Percentiles rank a stretch among this genome's conserved stretches.
phyloP scores from a whole-genome alignment of 2,797 vertebrate species.

The Sebastes taczanowskii region DNA sequence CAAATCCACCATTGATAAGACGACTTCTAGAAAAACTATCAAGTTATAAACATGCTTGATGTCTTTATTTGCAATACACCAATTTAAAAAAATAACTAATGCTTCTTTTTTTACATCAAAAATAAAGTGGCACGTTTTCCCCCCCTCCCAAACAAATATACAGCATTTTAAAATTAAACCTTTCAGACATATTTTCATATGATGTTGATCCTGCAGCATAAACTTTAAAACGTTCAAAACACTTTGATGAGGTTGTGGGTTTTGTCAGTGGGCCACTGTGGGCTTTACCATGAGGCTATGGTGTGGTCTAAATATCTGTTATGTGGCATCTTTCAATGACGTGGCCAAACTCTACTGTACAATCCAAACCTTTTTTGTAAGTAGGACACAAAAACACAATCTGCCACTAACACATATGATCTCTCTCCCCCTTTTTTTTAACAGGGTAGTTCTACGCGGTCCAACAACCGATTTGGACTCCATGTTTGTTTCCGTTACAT shows the following conservation, averaged over 20 bases:
- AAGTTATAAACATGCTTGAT: not conserved
- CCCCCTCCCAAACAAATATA: not conserved
- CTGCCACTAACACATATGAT: slow-evolving; percentile 8
- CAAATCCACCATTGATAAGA: not conserved
- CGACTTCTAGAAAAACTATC: not conserved
- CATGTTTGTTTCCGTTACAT: slow-evolving; percentile 26
- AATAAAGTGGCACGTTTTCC: not conserved
- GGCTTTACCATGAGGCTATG: slow-evolving; percentile 26
- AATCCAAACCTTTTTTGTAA: slow-evolving; percentile 39
- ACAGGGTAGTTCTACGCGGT: not conserved
- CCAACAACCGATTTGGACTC: slow-evolving; percentile 3
- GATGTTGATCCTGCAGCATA: not conserved
- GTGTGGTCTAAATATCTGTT: slow-evolving; percentile 36
- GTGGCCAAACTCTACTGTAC: slow-evolving; percentile 10
- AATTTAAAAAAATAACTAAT: not conserved
- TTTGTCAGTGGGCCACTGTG: slow-evolving; percentile 21
- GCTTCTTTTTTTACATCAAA: not conserved
- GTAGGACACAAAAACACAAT: slow-evolving; percentile 46
- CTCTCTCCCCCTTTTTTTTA: not conserved
- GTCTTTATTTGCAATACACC: not conserved
- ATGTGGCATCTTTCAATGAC: slow-evolving; percentile 25
- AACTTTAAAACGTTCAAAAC: slow-evolving; percentile 5
- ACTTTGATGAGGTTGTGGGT: not conserved
- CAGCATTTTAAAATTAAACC: not conserved
- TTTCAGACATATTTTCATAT: not conserved